Evolutionary conservation across 2,113 vertebrate genomes (phyloP).

Genomic region (Tapirus terrestris): DNA sequence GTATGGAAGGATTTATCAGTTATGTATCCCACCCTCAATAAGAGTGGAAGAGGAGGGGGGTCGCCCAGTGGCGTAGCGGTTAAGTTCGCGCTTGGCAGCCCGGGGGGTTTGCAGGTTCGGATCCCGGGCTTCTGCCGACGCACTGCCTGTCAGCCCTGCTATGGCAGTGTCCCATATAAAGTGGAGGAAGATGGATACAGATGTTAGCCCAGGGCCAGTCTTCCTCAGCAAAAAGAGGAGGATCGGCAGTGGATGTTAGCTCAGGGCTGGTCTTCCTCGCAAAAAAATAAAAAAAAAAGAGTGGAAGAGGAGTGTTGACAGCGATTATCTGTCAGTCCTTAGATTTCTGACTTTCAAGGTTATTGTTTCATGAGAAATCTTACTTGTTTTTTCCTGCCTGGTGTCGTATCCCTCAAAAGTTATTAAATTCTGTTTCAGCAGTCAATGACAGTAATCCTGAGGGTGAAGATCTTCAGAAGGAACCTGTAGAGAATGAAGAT

Average conservation of each 20-base stretch:
- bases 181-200: no score
- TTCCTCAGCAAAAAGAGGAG: no score
- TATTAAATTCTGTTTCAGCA: slow-evolving; percentile 43
- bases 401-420: background rate
- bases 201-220: no score
- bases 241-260: no score
- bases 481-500: slow-evolving; percentile 27
- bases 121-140: no score
- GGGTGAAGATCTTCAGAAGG: slow-evolving; percentile 38
- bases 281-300: background rate
- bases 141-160: no score
- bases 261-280: no score
- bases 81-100: no score
- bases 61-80: no score
- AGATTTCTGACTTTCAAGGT: slow-evolving; percentile 36
- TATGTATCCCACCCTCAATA: background rate
- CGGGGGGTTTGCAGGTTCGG: no score
- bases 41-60: background rate
- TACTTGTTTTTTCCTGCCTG: background rate
- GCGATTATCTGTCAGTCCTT: background rate
- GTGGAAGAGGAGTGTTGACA: background rate
- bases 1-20: background rate
- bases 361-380: background rate
- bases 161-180: no score
- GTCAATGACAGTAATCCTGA: slow-evolving; percentile 36